A percentile compares a stretch with the other conserved stretches of the same genome.
Evolutionary conservation across 2,797 vertebrate species (phyloP).

Genomic region (Pangasius mekongensis): DNA sequence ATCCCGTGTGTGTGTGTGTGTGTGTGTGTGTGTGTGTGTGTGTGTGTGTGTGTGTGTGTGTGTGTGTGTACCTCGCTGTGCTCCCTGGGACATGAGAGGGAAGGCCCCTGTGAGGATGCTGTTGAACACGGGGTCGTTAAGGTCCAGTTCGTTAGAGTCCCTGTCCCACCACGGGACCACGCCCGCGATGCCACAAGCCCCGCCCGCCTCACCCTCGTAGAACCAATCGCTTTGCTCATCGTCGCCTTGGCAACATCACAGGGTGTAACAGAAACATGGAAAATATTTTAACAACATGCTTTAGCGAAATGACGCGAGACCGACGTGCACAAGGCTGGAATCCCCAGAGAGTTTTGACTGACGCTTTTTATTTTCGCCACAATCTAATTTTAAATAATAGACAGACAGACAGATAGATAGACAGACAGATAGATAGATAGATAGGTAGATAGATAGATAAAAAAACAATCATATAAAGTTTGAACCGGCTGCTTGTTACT

Average conservation of each 20-base stretch:
- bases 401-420: too few species aligned
- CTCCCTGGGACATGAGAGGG: conserved; percentile 75
- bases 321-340: background rate
- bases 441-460: background rate
- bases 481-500: too few species aligned
- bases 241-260: conserved; percentile 77
- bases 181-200: conserved; percentile 90
- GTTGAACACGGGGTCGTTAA: conserved; percentile 92
- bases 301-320: background rate
- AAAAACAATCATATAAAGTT: background rate
- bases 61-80: conserved; percentile 72
- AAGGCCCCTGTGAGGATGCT: conserved; percentile 94
- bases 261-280: background rate
- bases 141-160: conserved; percentile 82
- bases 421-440: background rate
- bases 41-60: conserved; percentile 17
- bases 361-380: too few species aligned
- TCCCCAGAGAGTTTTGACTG: background rate
- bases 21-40: conserved; percentile 9
- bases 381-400: too few species aligned
- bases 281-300: background rate
- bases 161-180: conserved; percentile 96
- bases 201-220: conserved; percentile 90
- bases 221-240: conserved; percentile 99
- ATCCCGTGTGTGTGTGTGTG: background rate